A percentile compares a stretch with the other conserved stretches of the same genome.
Evolutionary conservation across 2,888 invertebrate species (phyloP).

Genomic region (Phorcus lineatus): DNA sequence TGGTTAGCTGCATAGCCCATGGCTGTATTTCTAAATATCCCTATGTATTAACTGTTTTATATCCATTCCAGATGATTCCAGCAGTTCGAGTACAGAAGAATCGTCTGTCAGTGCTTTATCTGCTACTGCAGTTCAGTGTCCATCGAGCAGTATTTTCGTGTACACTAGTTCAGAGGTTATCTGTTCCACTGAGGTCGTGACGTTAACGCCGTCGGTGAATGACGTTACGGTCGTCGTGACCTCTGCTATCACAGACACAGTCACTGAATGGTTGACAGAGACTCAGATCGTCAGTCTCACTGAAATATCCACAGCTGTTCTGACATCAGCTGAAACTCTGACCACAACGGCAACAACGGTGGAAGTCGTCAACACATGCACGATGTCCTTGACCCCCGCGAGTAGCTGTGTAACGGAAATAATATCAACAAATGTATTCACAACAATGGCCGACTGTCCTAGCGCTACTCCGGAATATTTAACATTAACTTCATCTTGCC

Average conservation of each 20-base stretch:
- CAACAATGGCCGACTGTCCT: neutral
- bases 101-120: too few species aligned
- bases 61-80: too few species aligned
- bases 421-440: neutral
- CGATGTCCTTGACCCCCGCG: too few species aligned
- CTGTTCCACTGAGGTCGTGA: too few species aligned
- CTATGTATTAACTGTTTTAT: too few species aligned
- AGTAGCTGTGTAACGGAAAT: neutral
- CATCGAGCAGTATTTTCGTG: too few species aligned
- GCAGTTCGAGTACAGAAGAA: too few species aligned
- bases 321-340: neutral
- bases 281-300: neutral
- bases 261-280: neutral
- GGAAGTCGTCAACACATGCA: too few species aligned
- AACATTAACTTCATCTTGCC: neutral
- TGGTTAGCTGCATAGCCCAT: too few species aligned
- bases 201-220: neutral
- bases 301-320: neutral
- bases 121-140: too few species aligned
- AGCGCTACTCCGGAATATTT: neutral
- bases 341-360: neutral
- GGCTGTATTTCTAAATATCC: too few species aligned
- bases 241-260: neutral
- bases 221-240: neutral
- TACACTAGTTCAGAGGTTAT: too few species aligned